phyloP scores from a whole-genome alignment of 2,797 vertebrate species.

The Microctenopoma stevenorrisi region DNA sequence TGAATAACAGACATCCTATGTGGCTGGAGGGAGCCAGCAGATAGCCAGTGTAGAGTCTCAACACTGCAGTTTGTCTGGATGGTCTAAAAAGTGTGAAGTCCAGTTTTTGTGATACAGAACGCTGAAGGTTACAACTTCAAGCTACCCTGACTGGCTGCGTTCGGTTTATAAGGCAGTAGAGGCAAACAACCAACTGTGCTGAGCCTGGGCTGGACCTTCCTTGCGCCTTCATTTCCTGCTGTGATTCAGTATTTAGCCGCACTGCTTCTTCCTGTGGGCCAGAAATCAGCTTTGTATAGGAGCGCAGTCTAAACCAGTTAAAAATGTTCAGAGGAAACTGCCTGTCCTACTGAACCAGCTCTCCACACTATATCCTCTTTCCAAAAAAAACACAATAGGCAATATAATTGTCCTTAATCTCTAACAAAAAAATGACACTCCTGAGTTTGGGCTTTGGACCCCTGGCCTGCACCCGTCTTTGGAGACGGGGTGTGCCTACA shows the following conservation, averaged over 20 bases:
- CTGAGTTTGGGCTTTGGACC: slow-evolving; percentile 41
- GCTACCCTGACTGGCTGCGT: slow-evolving; percentile 24
- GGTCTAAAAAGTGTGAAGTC: slow-evolving; percentile 33
- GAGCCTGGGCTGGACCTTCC: slow-evolving; percentile 72
- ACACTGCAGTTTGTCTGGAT: slow-evolving; percentile 25
- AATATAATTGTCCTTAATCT: slow-evolving; percentile 54
- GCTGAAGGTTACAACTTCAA: slow-evolving; percentile 23
- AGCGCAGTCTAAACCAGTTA: slow-evolving; percentile 14
- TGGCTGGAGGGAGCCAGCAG: slow-evolving; percentile 46
- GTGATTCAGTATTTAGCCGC: slow-evolving; percentile 63
- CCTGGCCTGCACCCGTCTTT: slow-evolving; percentile 72
- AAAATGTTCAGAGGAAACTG: slow-evolving; percentile 37
- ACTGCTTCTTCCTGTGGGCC: slow-evolving; percentile 81
- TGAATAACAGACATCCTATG: slow-evolving; percentile 81
- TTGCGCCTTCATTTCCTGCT: slow-evolving; percentile 81
- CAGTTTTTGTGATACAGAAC: slow-evolving; percentile 8
- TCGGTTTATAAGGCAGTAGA: slow-evolving; percentile 41
- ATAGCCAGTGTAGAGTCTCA: slow-evolving; percentile 37
- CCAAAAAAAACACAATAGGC: slow-evolving; percentile 25
- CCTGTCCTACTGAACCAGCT: slow-evolving; percentile 30
- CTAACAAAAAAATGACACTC: slow-evolving; percentile 44
- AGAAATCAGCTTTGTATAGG: slow-evolving; percentile 50
- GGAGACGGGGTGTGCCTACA: slow-evolving; percentile 64
- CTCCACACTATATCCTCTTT: slow-evolving; percentile 35
- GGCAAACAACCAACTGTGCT: slow-evolving; percentile 48